Evolutionary conservation across 2,113 vertebrate species (phyloP), one percentile per base, ranked within the genome.

Genomic region (Glaucidium brasilianum): DNA sequence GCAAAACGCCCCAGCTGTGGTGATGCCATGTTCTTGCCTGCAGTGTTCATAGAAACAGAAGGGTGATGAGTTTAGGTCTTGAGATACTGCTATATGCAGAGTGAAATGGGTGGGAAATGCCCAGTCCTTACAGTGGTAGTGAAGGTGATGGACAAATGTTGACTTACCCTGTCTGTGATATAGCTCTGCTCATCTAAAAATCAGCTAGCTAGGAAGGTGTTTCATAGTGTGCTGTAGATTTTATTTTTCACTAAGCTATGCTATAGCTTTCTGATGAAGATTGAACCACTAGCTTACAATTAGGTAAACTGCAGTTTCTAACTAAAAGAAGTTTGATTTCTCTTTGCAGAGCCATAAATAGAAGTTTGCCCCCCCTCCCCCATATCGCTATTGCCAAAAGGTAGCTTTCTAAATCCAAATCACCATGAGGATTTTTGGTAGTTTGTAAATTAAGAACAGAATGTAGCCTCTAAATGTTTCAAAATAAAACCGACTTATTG

Each of bases 381-480:
- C 37, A 23, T 41, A 11, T 25, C 2, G 0, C 39, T 63, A 7
- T 67, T 49, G 53, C 11, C 20, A 81, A 92, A 82, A 63, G 15
- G 13, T 4, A 2, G 35, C 21, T 84, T 88, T 91, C 53, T 71
- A 81, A 77, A 76, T 85, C 67, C 72, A 66, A 76, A 91, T 90
- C 6, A 20, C 7, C 21, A 39, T 0, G 0, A 79, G n/a, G 41
- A 41, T 66, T 37, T 86, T 74, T 64, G 17, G 29, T 56, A 55
- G 62, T 93, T 94, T 89, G 39, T 32, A 95, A 85, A 93, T 58
- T 88, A 85, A 53, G 63, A 83, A 52, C 14, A 85, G 56, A 94
- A 90, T 47, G 77, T 47, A 52, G 18, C 63, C 21, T 68, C 29
- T 90, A 95, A 96, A 95, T 58, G 55, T 63, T 96, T 85, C 23